Conservation (phyloP, 2,113 vertebrate species). For the Tragelaphus buxtoni region DNA sequence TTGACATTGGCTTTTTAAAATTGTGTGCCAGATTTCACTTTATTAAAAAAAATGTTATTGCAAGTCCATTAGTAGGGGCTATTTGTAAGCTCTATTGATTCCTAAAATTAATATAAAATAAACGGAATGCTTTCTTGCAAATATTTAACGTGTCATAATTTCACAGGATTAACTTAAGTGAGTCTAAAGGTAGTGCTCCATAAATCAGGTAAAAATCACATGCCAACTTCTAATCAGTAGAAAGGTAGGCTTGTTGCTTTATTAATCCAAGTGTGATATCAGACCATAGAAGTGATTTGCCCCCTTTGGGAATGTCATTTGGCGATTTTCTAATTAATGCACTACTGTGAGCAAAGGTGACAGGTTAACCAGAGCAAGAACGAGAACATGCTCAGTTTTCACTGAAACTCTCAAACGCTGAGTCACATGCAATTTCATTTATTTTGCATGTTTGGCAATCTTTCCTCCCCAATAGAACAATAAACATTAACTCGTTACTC, state of each 20-base stretch:
- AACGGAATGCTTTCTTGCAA: not conserved
- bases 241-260: conserved; percentile 46
- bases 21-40: not conserved
- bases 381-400: conserved; percentile 48
- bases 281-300: conserved; percentile 60
- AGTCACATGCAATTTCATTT: conserved; percentile 75
- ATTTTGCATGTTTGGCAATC: conserved; percentile 69
- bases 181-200: not conserved
- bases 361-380: conserved; percentile 68
- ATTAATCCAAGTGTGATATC: conserved; percentile 57
- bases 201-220: not conserved
- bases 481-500: conserved; percentile 65
- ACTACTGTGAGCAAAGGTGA: conserved; percentile 61
- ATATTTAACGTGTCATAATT: not conserved
- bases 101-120: not conserved
- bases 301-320: conserved; percentile 69
- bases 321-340: conserved; percentile 69
- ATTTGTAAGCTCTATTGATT: not conserved
- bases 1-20: conserved; percentile 4
- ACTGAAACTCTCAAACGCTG: conserved; percentile 39
- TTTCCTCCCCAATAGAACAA: conserved; percentile 69
- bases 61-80: not conserved
- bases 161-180: not conserved
- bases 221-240: not conserved
- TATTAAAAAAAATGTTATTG: not conserved